Base-by-base conservation (phyloP, 1,140 invertebrate genomes). In the Orchestia grillus region DNA sequence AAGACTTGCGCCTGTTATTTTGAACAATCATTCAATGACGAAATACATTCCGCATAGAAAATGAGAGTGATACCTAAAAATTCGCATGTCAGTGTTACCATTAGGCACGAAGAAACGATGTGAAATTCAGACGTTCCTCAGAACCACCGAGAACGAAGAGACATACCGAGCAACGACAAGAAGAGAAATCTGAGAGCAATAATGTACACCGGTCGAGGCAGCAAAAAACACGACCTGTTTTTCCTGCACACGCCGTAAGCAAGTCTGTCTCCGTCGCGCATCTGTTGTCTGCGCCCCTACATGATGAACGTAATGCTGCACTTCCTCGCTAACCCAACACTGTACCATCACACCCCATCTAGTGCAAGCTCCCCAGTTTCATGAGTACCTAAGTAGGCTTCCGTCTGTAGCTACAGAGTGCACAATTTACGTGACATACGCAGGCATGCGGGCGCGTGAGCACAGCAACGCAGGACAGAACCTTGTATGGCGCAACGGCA, bases 381-480 rank as follows among this genome's bases (percentile, higher is more conserved):
- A 90, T 90, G 36, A 90, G 88, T 36, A 90, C 41, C 41, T 4
- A 90, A 90, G 88, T 41, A 90, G 28, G 88, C 88, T 90, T 90
- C 88, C 88, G 88, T 90, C 88, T 77, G 88, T 90, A 44, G 43
- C 41, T 90, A 90, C 88, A 44, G 43, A 77, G 28, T 28, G 11
- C 88, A 90, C 88, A 90, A 90, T 90, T 90, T 90, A 90, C 88
- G 88, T 90, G 88, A 90, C 88, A 43, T 90, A 41, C 88, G 23
- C 88, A 90, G 88, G 88, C 88, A 90, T 90, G 88, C 88, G 88
- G 88, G 88, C 88, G n/a, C 88, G 43, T 90, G 88, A 42, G 88
- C 88, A 42, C 41, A 90, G 88, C 43, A 4, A 90, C 41, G 43
- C 88, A 90, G 88, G 43, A 44, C 88, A 90, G 8, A 6, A 42